These are phyloP conservation scores for Oreortyx pictus DNA, from an alignment of 2,797 vertebrate genomes.

Conservation along the genomic window DNA sequence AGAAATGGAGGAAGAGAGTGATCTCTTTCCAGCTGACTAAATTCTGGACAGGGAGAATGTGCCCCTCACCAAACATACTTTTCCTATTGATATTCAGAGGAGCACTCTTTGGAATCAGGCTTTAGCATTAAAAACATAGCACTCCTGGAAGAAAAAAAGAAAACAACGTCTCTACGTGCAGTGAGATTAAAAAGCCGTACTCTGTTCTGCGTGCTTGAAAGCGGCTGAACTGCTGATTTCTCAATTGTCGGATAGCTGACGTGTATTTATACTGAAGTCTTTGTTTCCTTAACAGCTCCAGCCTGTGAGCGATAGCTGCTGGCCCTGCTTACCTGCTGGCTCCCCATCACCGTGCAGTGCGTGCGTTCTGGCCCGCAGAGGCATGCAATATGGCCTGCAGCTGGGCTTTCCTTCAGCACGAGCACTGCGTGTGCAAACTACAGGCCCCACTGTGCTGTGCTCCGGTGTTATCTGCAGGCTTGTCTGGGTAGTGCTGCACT, in stretches of 20 bases:
- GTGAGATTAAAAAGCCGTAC: background rate
- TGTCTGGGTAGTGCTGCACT: background rate
- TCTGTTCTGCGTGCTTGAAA: background rate
- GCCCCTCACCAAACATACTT: background rate
- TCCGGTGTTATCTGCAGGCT: conserved; percentile 14
- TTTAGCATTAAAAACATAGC: background rate
- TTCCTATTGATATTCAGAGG: background rate
- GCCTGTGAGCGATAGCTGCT: accelerated
- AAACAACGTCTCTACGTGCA: background rate
- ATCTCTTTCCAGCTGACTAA: conserved; percentile 17
- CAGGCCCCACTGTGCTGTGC: conserved; percentile 69
- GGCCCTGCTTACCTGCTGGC: background rate
- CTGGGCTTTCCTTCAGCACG: conserved; percentile 38
- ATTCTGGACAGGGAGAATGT: background rate
- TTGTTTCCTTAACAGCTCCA: background rate
- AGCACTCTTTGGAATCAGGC: background rate
- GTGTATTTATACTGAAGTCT: conserved; percentile 9
- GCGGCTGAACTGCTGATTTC: background rate
- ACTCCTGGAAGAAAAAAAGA: background rate
- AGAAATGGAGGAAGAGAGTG: background rate
- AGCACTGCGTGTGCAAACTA: conserved; percentile 53
- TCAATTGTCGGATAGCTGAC: background rate
- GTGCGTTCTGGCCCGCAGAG: background rate
- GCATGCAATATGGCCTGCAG: conserved; percentile 43
- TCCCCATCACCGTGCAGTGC: accelerated